Conservation (phyloP, 2,113 vertebrate species). For the Artemisiospiza belli region DNA sequence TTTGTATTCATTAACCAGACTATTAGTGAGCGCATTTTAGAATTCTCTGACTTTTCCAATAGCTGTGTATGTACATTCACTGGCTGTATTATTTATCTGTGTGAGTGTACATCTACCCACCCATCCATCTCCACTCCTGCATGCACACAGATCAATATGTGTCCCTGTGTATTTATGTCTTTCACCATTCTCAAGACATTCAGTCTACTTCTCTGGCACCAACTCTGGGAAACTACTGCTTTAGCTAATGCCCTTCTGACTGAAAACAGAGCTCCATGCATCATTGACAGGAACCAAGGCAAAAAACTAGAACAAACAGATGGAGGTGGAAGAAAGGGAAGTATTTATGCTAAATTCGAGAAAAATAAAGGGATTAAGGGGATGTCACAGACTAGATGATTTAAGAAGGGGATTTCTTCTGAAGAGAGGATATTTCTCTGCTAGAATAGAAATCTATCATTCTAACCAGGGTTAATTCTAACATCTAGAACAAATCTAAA, state of each 20-base stretch:
- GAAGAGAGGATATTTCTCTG: slow-evolving; percentile 31
- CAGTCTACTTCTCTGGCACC: slow-evolving; percentile 51
- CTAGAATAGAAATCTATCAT: slow-evolving; percentile 32
- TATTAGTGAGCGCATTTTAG: slow-evolving; percentile 19
- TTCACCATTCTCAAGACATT: slow-evolving; percentile 43
- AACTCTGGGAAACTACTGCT: slow-evolving; percentile 49
- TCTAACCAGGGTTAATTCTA: slow-evolving; percentile 53
- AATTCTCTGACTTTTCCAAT: background rate
- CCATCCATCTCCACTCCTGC: background rate
- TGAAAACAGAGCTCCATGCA: slow-evolving; percentile 41
- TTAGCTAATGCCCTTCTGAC: slow-evolving; percentile 49
- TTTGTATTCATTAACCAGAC: slow-evolving; percentile 66
- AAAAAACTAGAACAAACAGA: slow-evolving; percentile 55
- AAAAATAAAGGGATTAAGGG: slow-evolving; percentile 55
- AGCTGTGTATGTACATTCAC: background rate
- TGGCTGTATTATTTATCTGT: slow-evolving; percentile 47
- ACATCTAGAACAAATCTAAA: slow-evolving; percentile 61
- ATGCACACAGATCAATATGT: slow-evolving; percentile 28
- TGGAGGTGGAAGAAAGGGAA: slow-evolving; percentile 42
- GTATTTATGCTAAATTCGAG: slow-evolving; percentile 45
- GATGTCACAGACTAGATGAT: slow-evolving; percentile 49
- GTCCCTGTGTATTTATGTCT: slow-evolving; percentile 45
- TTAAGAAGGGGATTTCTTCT: slow-evolving; percentile 58
- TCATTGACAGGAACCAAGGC: slow-evolving; percentile 7
- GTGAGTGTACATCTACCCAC: background rate